Conservation (phyloP, 1,140 invertebrate species). For the Gyrodactylus bullatarudis region DNA sequence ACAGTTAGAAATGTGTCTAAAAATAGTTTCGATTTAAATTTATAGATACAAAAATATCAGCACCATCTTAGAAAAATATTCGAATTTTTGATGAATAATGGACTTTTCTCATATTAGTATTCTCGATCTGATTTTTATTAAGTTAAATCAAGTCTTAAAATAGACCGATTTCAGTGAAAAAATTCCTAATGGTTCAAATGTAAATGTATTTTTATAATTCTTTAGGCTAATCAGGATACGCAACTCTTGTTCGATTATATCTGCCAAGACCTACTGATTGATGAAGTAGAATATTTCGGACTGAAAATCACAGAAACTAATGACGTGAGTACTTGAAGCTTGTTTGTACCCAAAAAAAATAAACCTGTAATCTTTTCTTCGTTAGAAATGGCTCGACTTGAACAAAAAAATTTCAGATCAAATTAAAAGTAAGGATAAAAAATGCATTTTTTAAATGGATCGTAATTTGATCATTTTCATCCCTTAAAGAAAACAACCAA, state of each 20-base stretch:
- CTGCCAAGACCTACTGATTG: background rate
- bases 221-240: too few relatives aligned
- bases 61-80: too few relatives aligned
- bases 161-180: too few relatives aligned
- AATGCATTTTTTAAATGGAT: background rate
- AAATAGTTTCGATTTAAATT: too few relatives aligned
- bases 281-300: slow-evolving; percentile 6
- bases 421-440: background rate
- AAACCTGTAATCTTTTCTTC: background rate
- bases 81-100: too few relatives aligned
- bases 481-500: background rate
- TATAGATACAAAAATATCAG: too few relatives aligned
- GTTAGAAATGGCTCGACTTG: background rate
- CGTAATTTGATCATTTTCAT: background rate
- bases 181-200: too few relatives aligned
- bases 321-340: background rate
- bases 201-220: too few relatives aligned
- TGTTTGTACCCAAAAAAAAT: background rate
- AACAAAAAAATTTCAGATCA: slow-evolving; percentile 3
- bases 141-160: too few relatives aligned
- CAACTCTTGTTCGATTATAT: background rate
- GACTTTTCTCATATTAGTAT: too few relatives aligned
- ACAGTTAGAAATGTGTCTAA: too few relatives aligned
- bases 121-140: too few relatives aligned
- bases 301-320: background rate